A percentile compares a stretch with the other conserved stretches of the same genome.
These are phyloP conservation scores for Epistrophe grossulariae DNA, from an alignment of 2,888 invertebrate genomes.

Conservation along the genomic window DNA sequence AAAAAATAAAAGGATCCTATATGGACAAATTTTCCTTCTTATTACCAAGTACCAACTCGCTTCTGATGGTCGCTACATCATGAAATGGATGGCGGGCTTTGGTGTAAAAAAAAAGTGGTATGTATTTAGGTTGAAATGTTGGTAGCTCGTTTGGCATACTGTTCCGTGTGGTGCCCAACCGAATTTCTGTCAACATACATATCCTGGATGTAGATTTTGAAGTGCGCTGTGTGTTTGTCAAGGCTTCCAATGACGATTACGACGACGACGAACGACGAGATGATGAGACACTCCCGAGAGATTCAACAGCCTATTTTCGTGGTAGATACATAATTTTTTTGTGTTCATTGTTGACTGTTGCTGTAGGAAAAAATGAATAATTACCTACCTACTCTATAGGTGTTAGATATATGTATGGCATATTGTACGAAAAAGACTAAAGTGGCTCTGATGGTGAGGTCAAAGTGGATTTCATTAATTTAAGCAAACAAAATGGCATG, in stretches of 20 bases:
- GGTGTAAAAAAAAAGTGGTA: background rate
- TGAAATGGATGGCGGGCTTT: too few relatives aligned
- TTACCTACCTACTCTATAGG: background rate
- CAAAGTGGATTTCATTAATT: conserved; percentile 21
- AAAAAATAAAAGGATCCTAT: conserved; percentile 20
- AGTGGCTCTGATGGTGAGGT: conserved; percentile 5
- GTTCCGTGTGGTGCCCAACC: conserved; percentile 20
- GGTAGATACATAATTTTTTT: background rate
- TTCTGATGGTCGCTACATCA: too few relatives aligned
- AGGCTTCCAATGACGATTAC: conserved; percentile 40
- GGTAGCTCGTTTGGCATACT: conserved; percentile 10
- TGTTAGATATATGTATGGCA: background rate
- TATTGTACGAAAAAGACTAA: background rate
- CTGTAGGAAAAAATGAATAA: conserved; percentile 41
- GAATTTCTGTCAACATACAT: conserved; percentile 44
- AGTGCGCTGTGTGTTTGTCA: conserved; percentile 48
- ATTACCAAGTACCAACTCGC: conserved; percentile 8
- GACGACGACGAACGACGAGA: conserved; percentile 6
- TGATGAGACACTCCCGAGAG: conserved; percentile 45
- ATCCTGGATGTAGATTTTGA: conserved; percentile 32
- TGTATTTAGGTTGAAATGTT: conserved; percentile 13
- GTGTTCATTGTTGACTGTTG: conserved; percentile 25
- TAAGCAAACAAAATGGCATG: conserved; percentile 4
- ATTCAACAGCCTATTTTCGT: conserved; percentile 46
- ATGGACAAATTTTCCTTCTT: conserved; percentile 21